Percentiles rank a stretch among this genome's conserved stretches.
Evolutionary conservation across 2,113 vertebrate species (phyloP).

Genomic region (Scortum barcoo): DNA sequence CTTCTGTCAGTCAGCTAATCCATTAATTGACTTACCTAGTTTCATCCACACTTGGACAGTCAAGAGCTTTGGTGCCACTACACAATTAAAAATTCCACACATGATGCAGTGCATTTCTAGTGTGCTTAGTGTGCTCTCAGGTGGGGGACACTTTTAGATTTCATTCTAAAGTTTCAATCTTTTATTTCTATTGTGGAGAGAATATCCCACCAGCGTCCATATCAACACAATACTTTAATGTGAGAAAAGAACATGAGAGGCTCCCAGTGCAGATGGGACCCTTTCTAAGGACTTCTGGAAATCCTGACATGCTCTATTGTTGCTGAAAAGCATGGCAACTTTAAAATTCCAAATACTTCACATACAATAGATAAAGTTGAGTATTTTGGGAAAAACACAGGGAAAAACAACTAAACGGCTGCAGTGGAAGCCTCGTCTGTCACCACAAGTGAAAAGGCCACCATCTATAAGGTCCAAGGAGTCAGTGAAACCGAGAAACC

Average conservation of each 20-base stretch:
- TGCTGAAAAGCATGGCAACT: background rate
- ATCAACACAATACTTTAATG: background rate
- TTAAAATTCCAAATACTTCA: background rate
- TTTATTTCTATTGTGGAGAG: background rate
- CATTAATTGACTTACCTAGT: background rate
- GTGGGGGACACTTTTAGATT: background rate
- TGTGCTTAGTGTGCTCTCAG: background rate
- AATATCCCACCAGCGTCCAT: background rate
- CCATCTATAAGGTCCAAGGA: slow-evolving; percentile 47
- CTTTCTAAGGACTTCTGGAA: background rate
- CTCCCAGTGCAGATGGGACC: background rate
- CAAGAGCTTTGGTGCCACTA: too few species aligned
- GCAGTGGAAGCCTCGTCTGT: slow-evolving; percentile 34
- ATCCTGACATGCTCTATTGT: background rate
- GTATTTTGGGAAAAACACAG: background rate
- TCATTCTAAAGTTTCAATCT: background rate
- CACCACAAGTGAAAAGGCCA: slow-evolving; percentile 40
- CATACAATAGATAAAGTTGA: background rate
- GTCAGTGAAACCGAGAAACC: slow-evolving; percentile 36
- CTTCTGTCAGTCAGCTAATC: background rate
- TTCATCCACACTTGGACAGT: background rate
- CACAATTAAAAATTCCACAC: background rate
- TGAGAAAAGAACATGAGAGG: background rate
- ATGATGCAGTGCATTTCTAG: background rate
- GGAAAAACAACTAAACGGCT: slow-evolving; percentile 7